These are phyloP conservation scores for Odocoileus virginianus DNA, from an alignment of 2,113 vertebrate genomes.

Conservation along the genomic window DNA sequence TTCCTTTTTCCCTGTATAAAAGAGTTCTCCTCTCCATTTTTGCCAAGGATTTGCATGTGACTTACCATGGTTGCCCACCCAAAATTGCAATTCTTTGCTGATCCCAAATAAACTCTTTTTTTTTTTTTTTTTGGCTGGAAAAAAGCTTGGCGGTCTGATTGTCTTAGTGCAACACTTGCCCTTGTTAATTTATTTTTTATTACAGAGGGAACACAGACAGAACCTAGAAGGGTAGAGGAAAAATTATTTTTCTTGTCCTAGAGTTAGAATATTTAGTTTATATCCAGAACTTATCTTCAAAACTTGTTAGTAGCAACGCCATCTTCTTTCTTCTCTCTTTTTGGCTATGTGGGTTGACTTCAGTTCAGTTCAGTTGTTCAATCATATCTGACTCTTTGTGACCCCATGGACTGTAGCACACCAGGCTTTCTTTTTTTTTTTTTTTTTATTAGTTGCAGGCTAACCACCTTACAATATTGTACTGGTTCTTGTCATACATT, in stretches of 20 bases:
- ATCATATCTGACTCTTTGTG: fast-evolving
- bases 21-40: not conserved
- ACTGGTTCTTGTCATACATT: too few species aligned
- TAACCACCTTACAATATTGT: too few species aligned
- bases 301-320: not conserved
- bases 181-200: not conserved
- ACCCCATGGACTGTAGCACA: not conserved
- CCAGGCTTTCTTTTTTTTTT: not conserved
- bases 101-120: not conserved
- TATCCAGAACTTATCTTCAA: not conserved
- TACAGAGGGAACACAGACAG: too few species aligned
- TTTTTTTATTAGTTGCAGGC: too few species aligned
- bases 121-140: not conserved
- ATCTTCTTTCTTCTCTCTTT: not conserved
- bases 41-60: not conserved
- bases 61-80: not conserved
- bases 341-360: not conserved
- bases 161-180: not conserved
- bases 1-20: not conserved
- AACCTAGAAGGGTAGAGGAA: not conserved
- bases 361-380: not conserved
- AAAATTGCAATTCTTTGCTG: not conserved
- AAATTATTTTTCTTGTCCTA: not conserved
- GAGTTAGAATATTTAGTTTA: not conserved
- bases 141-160: not conserved